Base-by-base conservation (phyloP, 2,888 invertebrate genomes). In the Thera britannica region DNA sequence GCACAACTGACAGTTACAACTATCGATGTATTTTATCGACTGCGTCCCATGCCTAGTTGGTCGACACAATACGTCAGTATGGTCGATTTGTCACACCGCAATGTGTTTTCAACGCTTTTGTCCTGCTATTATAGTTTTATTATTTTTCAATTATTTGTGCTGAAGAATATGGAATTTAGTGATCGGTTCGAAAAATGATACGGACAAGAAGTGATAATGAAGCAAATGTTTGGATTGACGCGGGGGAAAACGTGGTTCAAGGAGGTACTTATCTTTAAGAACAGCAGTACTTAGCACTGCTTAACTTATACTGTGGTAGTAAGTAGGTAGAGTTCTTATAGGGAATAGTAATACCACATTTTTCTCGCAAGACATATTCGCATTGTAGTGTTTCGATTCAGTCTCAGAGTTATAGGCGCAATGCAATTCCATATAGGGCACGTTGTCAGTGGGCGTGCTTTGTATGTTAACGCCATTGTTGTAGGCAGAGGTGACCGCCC, bases 161-260 rank as follows among this genome's bases (percentile, higher is more conserved):
- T 23, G 38, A 61, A 55, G 62, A 62, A 49, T 58, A 58, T 69
- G 59, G 38, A 59, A 23, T 12, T 41, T 36, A 2, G 64, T 57
- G 64, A 56, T 49, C 8, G 7, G 55, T 34, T 3, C 44, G 9
- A 46, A 41, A 58, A 44, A 63, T 63, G 46, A 8, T 60, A 36
- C 12, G 3, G 12, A 46, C 2, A 34, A 54, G 36, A n/a, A 46
- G 35, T 61, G 12, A 58, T 38, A 7, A 64, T 56, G 62, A 81
- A 79, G 77, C 77, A 76, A 68, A 83, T 89, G 83, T 90, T 90
- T 62, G 86, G 81, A 72, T 73, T 90, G 73, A 86, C 80, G 70
- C 75, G 91, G 68, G 84, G 82, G n/a, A 90, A 88, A 76, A 92
- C 92, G 62, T 92, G 92, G 91, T 85, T 90, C 70, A 84, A 85